Evolutionary conservation across 1,140 invertebrate genomes (phyloP).

Genomic region (Odontomachus brunneus): DNA sequence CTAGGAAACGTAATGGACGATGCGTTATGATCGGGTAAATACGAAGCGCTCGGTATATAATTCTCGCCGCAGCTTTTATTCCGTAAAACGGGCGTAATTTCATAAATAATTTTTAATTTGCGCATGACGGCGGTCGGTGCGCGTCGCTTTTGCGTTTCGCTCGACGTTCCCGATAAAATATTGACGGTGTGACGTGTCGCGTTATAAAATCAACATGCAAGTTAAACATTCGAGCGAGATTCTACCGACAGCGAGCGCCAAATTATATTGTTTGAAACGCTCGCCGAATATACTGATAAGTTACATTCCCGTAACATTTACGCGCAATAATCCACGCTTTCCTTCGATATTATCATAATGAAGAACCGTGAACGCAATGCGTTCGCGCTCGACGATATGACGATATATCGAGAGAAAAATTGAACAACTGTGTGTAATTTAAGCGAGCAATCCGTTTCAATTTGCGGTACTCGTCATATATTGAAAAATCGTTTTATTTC

Average conservation of each 20-base stretch:
- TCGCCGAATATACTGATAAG: slow-evolving; percentile 26
- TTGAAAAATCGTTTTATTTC: too few relatives aligned
- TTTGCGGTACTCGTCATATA: too few relatives aligned
- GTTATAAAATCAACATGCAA: slow-evolving; percentile 47
- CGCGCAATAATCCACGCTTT: background rate
- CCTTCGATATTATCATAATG: background rate
- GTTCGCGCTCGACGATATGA: background rate
- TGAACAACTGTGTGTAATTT: too few relatives aligned
- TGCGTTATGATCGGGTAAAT: slow-evolving; percentile 36
- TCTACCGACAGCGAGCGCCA: background rate
- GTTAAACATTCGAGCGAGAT: slow-evolving; percentile 19
- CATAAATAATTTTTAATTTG: slow-evolving; percentile 54
- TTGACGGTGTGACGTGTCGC: slow-evolving; percentile 12
- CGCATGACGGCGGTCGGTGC: background rate
- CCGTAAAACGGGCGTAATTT: slow-evolving; percentile 37
- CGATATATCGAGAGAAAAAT: background rate
- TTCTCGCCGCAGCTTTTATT: slow-evolving; percentile 44
- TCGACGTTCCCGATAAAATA: slow-evolving; percentile 36
- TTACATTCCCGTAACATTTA: background rate
- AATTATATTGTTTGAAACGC: slow-evolving; percentile 28
- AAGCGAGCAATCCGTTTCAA: background rate
- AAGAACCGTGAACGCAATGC: background rate
- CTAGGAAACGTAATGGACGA: slow-evolving; percentile 36
- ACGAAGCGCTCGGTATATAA: slow-evolving; percentile 6
- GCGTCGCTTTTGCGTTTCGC: background rate